Conservation (phyloP, 2,113 vertebrate genomes). For the Otolemur garnettii region DNA sequence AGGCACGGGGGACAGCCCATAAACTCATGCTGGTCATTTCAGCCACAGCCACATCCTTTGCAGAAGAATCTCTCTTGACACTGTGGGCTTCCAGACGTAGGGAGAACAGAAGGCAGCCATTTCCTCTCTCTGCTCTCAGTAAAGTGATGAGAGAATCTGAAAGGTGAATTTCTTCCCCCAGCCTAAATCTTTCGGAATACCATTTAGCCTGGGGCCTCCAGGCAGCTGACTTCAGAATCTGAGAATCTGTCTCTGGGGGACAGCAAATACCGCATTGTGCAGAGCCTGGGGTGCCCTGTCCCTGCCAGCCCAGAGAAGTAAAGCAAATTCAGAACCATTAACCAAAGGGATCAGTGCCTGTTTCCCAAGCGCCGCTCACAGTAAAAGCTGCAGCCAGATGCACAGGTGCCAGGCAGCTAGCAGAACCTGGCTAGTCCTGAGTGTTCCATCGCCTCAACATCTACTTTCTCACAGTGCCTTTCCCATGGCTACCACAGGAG, state of each 20-base stretch:
- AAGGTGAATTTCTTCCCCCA: not conserved
- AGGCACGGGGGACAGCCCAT: no score
- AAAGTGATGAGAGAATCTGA: not conserved
- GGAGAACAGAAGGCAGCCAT: not conserved
- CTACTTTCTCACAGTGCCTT: not conserved
- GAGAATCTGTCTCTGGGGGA: not conserved
- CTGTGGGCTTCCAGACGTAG: not conserved
- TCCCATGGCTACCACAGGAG: not conserved
- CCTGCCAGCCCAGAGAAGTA: not conserved
- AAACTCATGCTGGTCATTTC: not conserved
- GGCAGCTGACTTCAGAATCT: not conserved
- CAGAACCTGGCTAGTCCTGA: not conserved
- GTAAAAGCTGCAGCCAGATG: not conserved
- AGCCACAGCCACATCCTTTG: not conserved
- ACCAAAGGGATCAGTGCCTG: not conserved
- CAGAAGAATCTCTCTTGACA: not conserved
- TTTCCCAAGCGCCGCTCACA: not conserved
- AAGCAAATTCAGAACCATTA: not conserved
- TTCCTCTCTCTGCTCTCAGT: not conserved
- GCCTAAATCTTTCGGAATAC: not conserved
- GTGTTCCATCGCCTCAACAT: not conserved
- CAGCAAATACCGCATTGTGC: not conserved
- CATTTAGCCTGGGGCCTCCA: not conserved
- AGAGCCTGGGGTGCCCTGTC: rapidly evolving
- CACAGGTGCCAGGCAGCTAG: not conserved